Evolutionary conservation across 1,140 invertebrate species (phyloP), one percentile per base, ranked within the genome.

Genomic region (Polypedilum pembai): DNA sequence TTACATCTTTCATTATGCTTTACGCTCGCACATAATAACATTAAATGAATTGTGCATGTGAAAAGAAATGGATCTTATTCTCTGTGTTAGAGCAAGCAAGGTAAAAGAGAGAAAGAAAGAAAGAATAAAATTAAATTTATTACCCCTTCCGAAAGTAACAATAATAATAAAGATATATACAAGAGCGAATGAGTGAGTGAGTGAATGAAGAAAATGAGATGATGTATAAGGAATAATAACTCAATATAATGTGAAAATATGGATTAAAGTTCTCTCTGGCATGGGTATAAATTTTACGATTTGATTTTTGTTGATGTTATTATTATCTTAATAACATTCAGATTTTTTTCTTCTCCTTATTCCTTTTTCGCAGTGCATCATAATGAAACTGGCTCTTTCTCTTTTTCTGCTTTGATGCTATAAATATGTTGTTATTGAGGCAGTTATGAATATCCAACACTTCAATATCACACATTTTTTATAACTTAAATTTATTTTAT

Each of bases 301-400:
- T 69, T 69, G 65, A 69, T 69, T 69, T 69, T 21, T 69, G 65
- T 69, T 69, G 65, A 69, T 69, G 65, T 69, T 69, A 69, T 69
- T 69, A 69, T 69, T 69, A 69, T 69, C 65, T 69, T 69, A 69
- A 69, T 69, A 69, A 21, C 65, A 69, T 69, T 69, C 65, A 69
- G 65, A 69, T 69, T 69, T 69, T 69, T 56, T 56, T 15, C 45
- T 56, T 15, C 4, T 56, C 12, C 12, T n/a, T 15, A 15, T 56
- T 56, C 10, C 15, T 56, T 56, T 56, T 56, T 56, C 12, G 45
- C 45, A 56, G 45, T 56, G n/a, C 45, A n/a, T 15, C n/a, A 56
- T n/a, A 15, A 56, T 56, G 0, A 56, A 56, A 56, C 45, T 56
- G 12, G 45, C 4, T 4, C 4, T 3, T 33, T 33, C 24, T n/a